Evolutionary conservation across 30 jellyfish, hydroid and myxozoan genomes (phyloP).

Genomic region (Sanderia malayensis): DNA sequence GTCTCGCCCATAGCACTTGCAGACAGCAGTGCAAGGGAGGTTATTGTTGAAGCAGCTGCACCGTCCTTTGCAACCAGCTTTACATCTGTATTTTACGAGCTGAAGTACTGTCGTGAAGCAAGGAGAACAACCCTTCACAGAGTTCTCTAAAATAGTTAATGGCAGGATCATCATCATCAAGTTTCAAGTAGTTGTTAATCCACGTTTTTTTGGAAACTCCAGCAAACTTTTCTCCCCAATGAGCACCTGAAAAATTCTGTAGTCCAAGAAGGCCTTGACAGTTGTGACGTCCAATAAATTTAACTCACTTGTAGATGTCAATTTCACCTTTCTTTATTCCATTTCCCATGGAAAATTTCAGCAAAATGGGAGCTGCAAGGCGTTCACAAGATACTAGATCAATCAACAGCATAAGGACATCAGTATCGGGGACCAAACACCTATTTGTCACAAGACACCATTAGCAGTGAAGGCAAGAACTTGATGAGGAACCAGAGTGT

Average conservation of each 20-base stretch:
- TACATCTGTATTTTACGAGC: too few relatives aligned
- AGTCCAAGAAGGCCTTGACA: conserved; percentile 21
- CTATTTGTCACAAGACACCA: conserved; percentile 7
- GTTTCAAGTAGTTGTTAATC: conserved; percentile 16
- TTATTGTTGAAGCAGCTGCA: too few relatives aligned
- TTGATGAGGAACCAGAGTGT: conserved; percentile 14
- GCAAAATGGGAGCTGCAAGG: conserved; percentile 18
- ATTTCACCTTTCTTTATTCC: neutral
- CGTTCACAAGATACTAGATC: conserved; percentile 15
- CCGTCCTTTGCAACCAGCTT: too few relatives aligned
- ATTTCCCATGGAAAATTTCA: conserved; percentile 5
- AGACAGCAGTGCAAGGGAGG: too few relatives aligned
- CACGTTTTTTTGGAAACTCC: conserved; percentile 19
- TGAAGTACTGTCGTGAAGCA: too few relatives aligned
- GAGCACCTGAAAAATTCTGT: conserved; percentile 5
- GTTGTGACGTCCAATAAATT: conserved; percentile 5
- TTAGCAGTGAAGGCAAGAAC: conserved; percentile 14
- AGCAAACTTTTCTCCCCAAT: conserved; percentile 17
- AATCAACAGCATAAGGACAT: conserved; percentile 11
- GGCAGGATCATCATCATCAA: conserved; percentile 11
- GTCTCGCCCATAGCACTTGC: too few relatives aligned
- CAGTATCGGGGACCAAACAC: conserved; percentile 17
- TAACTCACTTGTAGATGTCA: conserved; percentile 6
- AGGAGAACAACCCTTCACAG: too few relatives aligned
- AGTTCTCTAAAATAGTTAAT: conserved; percentile 12